Conservation (phyloP, 1,140 invertebrate species). For the Aphis gossypii region DNA sequence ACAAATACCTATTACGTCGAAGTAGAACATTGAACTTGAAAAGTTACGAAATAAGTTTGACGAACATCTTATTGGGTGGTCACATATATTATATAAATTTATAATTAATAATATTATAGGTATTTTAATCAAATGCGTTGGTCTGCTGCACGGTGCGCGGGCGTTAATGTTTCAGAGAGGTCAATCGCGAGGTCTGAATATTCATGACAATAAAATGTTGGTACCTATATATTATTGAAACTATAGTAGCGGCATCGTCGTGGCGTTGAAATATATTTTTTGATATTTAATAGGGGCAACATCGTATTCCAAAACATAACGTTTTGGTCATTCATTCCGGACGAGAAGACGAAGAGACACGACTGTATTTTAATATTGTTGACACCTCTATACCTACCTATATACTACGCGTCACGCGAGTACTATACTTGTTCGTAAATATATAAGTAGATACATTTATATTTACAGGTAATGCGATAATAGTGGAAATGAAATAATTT, state of each 20-base stretch:
- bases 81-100: too few species aligned
- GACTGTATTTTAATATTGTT: not conserved
- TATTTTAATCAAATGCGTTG: too few species aligned
- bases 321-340: not conserved
- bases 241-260: not conserved
- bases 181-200: not conserved
- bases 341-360: not conserved
- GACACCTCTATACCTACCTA: not conserved
- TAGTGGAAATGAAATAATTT: constrained; percentile 13
- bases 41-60: too few species aligned
- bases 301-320: not conserved
- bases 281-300: not conserved
- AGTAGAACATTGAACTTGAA: too few species aligned
- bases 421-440: too few species aligned
- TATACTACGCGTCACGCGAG: too few species aligned
- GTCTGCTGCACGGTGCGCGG: too few species aligned
- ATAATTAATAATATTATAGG: too few species aligned
- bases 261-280: not conserved
- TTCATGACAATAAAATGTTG: not conserved
- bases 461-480: not conserved
- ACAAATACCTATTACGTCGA: too few species aligned
- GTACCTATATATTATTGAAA: not conserved
- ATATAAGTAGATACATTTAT: not conserved
- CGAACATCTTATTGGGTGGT: too few species aligned
- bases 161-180: not conserved